phyloP scores from a whole-genome alignment of 2,113 vertebrate species.

The Percina caprodes region DNA sequence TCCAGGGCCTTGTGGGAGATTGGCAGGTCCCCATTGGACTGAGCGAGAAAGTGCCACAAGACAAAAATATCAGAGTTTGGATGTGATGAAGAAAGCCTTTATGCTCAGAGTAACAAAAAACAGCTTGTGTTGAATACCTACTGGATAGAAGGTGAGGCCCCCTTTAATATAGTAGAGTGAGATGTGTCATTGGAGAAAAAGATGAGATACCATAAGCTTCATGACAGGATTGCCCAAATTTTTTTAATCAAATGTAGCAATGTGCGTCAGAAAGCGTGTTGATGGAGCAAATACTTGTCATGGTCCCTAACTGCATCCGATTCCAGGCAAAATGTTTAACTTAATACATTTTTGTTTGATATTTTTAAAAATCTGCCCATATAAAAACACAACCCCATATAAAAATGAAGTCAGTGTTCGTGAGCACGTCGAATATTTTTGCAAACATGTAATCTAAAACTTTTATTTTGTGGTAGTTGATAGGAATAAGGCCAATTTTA shows the following conservation, averaged over 20 bases:
- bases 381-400: conserved; percentile 13
- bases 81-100: conserved; percentile 80
- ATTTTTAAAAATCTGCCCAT: conserved; percentile 21
- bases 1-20: conserved; percentile 82
- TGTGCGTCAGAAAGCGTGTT: conserved; percentile 62
- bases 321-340: conserved; percentile 59
- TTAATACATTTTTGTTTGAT: conserved; percentile 29
- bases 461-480: conserved; percentile 18
- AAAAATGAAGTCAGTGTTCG: conserved; percentile 23
- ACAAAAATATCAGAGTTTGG: conserved; percentile 83
- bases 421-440: background rate
- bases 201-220: conserved; percentile 37
- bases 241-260: conserved; percentile 51
- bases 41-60: conserved; percentile 80
- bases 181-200: conserved; percentile 53
- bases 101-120: conserved; percentile 74
- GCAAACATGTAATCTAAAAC: background rate
- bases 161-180: conserved; percentile 54
- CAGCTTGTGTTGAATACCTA: conserved; percentile 74
- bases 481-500: conserved; percentile 14
- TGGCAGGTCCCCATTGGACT: conserved; percentile 79
- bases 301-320: conserved; percentile 46
- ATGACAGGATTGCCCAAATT: conserved; percentile 24
- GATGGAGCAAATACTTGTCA: conserved; percentile 67
- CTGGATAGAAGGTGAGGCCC: conserved; percentile 67